Conservation (phyloP, 2,888 invertebrate species). For the Zele albiditarsus region DNA sequence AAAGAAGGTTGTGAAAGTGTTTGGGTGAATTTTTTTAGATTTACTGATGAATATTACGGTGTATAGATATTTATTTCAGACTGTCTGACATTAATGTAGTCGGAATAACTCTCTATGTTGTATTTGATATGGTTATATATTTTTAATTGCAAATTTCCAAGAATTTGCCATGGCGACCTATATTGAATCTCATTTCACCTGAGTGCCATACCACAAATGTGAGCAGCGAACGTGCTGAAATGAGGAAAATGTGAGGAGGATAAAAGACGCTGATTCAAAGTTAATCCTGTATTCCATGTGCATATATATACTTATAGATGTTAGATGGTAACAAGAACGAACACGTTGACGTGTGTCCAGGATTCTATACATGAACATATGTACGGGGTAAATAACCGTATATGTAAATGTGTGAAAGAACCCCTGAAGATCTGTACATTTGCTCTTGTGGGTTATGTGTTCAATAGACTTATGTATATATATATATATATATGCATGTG, state of each 20-base stretch:
- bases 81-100: too few species aligned
- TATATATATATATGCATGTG: neutral
- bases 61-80: too few species aligned
- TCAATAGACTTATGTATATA: neutral
- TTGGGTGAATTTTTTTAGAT: too few species aligned
- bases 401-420: neutral
- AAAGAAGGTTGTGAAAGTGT: too few species aligned
- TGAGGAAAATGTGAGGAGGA: slow-evolving; percentile 41
- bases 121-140: neutral
- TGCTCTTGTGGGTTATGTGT: neutral
- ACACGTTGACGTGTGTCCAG: slow-evolving; percentile 11
- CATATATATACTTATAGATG: slow-evolving; percentile 36
- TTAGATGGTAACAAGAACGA: slow-evolving; percentile 13
- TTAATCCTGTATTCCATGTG: slow-evolving; percentile 52
- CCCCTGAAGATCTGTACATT: neutral
- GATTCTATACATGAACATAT: slow-evolving; percentile 5
- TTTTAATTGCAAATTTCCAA: neutral
- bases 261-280: slow-evolving; percentile 50
- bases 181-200: neutral
- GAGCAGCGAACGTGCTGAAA: slow-evolving; percentile 25
- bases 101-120: too few species aligned
- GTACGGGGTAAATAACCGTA: neutral
- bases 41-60: too few species aligned
- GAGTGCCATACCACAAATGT: neutral
- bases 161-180: neutral